Evolutionary conservation across 1,140 invertebrate genomes (phyloP), one percentile per base, ranked within the genome.

Genomic region (Tetramorium alpestre): DNA sequence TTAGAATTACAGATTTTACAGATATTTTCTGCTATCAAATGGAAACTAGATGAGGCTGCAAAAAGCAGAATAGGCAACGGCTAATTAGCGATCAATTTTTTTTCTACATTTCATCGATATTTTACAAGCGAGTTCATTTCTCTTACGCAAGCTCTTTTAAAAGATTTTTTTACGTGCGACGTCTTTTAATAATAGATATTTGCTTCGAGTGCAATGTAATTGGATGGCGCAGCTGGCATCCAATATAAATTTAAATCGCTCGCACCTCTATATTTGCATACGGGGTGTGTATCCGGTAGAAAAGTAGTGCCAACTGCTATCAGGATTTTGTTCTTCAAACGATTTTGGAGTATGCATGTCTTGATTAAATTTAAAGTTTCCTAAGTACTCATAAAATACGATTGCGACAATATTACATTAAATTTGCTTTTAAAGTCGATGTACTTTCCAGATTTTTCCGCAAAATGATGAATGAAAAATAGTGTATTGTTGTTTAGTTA

Each of bases 231-330:
- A 67, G 11, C 76, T 67, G 77, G 33, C 13, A 11, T 25, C 7
- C 47, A 25, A 80, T 69, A 54, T 80, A 69, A 51, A 80, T 69
- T 69, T 80, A 67, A 80, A 80, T 80, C 7, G 47, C 67, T 69
- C 13, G 47, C 54, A 60, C 18, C 13, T 67, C 7, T 69, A 8
- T 67, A 49, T 78, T 80, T 69, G 64, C 77, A 80, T 69, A 54
- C 38, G n/a, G 8, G 13, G n/a, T 16, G 47, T 54, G 13, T 41
- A 49, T 44, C 6, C 28, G 4, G 1, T 64, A 47, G 44, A 49
- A 33, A 78, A 44, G 38, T 56, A 41, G 13, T 47, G 28, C 13
- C 73, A n/a, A 38, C 11, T 58, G 22, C 3, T 22, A 41, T 7
- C 11, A 28, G 38, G 11, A 77, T 65, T 65, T 65, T 64, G 18